These are phyloP conservation scores for Labeo rohita DNA, from an alignment of 2,113 vertebrate species.

Conservation along the genomic window DNA sequence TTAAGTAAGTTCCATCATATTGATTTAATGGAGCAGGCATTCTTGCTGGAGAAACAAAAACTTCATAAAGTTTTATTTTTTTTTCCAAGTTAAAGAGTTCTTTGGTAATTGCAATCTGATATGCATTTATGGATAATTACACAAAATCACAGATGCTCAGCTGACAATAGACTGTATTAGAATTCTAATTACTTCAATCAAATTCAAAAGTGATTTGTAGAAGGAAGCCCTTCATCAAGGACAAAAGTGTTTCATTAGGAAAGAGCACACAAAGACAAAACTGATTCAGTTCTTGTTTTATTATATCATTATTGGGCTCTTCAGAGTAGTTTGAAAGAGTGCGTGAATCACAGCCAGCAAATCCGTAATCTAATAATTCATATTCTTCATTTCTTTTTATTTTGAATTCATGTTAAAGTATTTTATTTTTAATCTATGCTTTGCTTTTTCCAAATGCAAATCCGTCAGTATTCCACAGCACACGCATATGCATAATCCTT, in stretches of 20 bases:
- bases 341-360: background rate
- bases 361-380: background rate
- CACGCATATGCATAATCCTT: too few relatives aligned
- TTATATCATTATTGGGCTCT: background rate
- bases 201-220: slow-evolving; percentile 3
- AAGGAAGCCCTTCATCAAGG: slow-evolving; percentile 11
- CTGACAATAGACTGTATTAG: background rate
- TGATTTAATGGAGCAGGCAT: background rate
- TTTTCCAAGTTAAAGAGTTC: background rate
- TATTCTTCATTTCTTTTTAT: too few relatives aligned
- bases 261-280: background rate
- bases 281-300: background rate
- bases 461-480: background rate
- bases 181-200: slow-evolving; percentile 9
- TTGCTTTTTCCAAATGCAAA: too few relatives aligned
- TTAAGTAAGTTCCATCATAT: background rate
- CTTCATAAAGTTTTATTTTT: background rate
- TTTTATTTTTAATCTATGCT: too few relatives aligned
- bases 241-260: slow-evolving; percentile 2
- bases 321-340: background rate
- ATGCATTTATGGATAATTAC: slow-evolving; percentile 7
- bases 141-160: background rate
- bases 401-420: too few relatives aligned
- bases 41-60: background rate
- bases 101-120: slow-evolving; percentile 4